Base-by-base conservation (phyloP, 2,797 vertebrate species). In the Sparus aurata region DNA sequence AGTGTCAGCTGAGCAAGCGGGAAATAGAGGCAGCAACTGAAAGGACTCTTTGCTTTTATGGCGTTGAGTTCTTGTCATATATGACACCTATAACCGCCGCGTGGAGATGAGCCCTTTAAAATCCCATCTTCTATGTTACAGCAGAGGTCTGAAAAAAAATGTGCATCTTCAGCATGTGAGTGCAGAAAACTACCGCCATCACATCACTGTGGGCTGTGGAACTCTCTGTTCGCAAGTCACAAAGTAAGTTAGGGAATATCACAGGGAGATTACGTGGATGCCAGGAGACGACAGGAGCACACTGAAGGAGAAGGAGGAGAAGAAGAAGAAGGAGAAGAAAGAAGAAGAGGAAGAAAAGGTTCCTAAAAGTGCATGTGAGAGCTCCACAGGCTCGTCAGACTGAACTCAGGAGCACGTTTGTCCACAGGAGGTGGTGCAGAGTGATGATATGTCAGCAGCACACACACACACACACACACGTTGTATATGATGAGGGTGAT, bases 1-100 rank as follows among this genome's bases (percentile, higher is more conserved):
- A 85, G 74, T 70, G 66, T 75, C 80, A 85, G 69, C 73, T 79
- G 84, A 82, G 79, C 46, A 74, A 80, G 70, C 18, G 17, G 69
- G 62, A 67, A 76, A 64, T 2, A 43, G 64, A 81, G 41, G 72
- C 65, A 75, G 64, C 70, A 62, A 52, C 22, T 64, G 13, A 69
- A 55, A n/a, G 25, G 58, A 70, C 49, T 66, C 71, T 0, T 4
- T 53, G 59, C 59, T 45, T 50, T 67, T 25, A 15, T 64, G 22
- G 25, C 30, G 38, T 0, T 3, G 74, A 22, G 5, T 53, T 38
- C 52, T 30, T 69, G 61, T 49, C 55, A 66, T 30, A 69, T 5
- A 27, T 57, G 53, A 23, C 49, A 67, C 16, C n/a, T 34, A 47
- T 4, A 27, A 49, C 61, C 25, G 15, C 63, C 34, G 0, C 41